Evolutionary conservation across 2,888 invertebrate species (phyloP), one percentile per base, ranked within the genome.

Genomic region (Campopleginae sp.): DNA sequence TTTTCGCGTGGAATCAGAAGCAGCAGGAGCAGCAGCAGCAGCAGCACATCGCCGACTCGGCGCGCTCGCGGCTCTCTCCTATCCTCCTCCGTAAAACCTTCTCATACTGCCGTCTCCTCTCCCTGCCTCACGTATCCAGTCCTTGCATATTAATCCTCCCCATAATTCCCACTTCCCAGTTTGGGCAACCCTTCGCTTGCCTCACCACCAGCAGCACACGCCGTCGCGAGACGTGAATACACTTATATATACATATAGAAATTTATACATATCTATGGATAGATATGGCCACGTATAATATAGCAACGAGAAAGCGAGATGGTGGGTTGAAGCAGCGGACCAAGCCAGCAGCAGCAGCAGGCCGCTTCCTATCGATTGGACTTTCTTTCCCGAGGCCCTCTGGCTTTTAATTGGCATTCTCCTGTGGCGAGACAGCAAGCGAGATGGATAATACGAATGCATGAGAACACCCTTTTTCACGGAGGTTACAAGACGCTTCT

Each of bases 61-160:
- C 46, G 71, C 48, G 23, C 85, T 86, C 85, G 76, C 84, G 80
- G 80, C 85, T 79, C 78, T 82, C 77, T 82, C 70, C 80, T 75
- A 76, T 80, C 79, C 81, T 68, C 68, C 79, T 72, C 68, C 80
- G 68, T 65, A 72, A 66, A 76, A 66, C 42, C 75, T 81, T 66
- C 79, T 80, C 86, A 65, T 77, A 72, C 80, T 70, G 71, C 88
- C 80, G 86, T 82, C 87, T 72, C 85, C 85, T 76, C 81, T 81
- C 88, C 88, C 93, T 90, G 89, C 92, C 91, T 91, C 92, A 92
- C 93, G 93, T 93, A 93, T 93, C 93, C 93, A 93, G 92, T 93
- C 93, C 93, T 93, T 93, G 93, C 93, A 93, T 94, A 93, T 94
- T 93, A 94, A 94, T 93, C 93, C 93, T 93, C 91, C 92, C 93